A percentile compares a stretch with the other conserved stretches of the same genome.
Conservation (phyloP, 2,113 vertebrate species). For the Marmota monax region DNA sequence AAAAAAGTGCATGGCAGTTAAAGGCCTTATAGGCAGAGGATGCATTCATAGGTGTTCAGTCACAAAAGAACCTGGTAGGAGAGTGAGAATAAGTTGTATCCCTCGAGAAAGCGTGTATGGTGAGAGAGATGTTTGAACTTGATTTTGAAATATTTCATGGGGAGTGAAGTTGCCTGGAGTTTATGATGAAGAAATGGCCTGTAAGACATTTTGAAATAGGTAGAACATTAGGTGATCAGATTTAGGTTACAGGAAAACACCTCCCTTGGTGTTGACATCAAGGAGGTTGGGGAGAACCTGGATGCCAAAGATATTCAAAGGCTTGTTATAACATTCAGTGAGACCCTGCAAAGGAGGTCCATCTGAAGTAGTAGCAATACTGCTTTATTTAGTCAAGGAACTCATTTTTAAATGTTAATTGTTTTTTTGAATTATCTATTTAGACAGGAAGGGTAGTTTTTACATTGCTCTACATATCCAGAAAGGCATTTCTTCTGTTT, state of each 20-base stretch:
- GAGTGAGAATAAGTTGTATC: not conserved
- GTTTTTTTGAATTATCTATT: not conserved
- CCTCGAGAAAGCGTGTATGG: not conserved
- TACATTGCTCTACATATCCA: not conserved
- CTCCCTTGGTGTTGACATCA: not conserved
- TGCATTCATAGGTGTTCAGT: not conserved
- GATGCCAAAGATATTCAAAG: not conserved
- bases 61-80: not conserved
- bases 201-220: not conserved
- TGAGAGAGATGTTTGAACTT: not conserved
- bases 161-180: slow-evolving; percentile 13
- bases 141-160: not conserved
- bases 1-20: not conserved
- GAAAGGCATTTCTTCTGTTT: not conserved
- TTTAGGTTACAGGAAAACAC: not conserved
- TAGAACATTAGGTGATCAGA: not conserved
- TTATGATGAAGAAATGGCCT: not conserved
- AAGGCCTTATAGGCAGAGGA: not conserved
- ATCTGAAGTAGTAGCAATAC: not conserved
- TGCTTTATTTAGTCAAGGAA: not conserved
- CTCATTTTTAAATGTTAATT: not conserved
- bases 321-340: not conserved
- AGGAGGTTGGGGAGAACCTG: not conserved
- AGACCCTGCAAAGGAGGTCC: not conserved
- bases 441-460: not conserved